These are phyloP conservation scores for Geodia barretti DNA, from an alignment of 37 sponge, comb jelly and placozoan species.

Conservation along the genomic window DNA sequence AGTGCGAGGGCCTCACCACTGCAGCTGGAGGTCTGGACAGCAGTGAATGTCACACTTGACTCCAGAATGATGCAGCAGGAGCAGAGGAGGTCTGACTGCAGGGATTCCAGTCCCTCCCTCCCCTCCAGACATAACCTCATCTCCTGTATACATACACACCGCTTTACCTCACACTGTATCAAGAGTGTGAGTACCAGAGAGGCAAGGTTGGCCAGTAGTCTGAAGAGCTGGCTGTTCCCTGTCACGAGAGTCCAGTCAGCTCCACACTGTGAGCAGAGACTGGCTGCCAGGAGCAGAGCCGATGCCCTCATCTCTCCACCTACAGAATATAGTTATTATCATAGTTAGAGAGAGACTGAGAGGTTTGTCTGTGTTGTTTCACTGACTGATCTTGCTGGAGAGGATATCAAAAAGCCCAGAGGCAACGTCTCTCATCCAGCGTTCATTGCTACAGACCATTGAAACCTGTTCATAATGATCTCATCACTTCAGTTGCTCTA, in stretches of 20 bases:
- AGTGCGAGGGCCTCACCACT: too few relatives aligned
- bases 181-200: slow-evolving; percentile 18
- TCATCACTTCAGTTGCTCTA: too few relatives aligned
- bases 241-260: slow-evolving; percentile 31
- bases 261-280: slow-evolving; percentile 41
- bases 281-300: slow-evolving; percentile 42
- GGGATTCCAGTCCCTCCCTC: too few relatives aligned
- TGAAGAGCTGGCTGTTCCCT: slow-evolving; percentile 5
- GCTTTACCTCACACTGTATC: background rate
- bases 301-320: slow-evolving; percentile 2
- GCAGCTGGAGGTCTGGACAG: too few relatives aligned
- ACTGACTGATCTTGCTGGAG: slow-evolving; percentile 47
- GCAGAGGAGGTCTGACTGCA: slow-evolving; percentile 37
- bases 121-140: slow-evolving; percentile 21
- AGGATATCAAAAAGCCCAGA: slow-evolving; percentile 60
- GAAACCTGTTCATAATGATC: background rate
- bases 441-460: background rate
- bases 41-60: slow-evolving; percentile 21
- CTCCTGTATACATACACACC: slow-evolving; percentile 28
- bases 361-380: too few relatives aligned
- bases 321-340: too few relatives aligned
- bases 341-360: too few relatives aligned
- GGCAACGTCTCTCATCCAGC: slow-evolving; percentile 56
- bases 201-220: slow-evolving; percentile 24
- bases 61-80: slow-evolving; percentile 61